These are phyloP conservation scores for Doryteuthis pealeii DNA, from an alignment of 1,140 invertebrate species.

Conservation along the genomic window DNA sequence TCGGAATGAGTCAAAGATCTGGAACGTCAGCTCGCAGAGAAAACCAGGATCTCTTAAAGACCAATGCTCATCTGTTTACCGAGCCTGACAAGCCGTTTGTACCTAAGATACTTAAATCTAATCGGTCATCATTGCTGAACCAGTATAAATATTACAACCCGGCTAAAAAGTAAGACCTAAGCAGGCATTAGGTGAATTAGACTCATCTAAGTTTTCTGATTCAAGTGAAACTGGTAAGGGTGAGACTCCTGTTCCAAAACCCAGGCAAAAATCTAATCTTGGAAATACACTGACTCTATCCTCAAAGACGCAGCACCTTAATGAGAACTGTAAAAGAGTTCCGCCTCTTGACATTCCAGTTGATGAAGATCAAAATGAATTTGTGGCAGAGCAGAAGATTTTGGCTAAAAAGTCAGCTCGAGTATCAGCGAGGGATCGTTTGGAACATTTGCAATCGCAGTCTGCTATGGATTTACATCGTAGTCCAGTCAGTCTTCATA, in stretches of 20 bases:
- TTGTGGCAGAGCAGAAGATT: no score
- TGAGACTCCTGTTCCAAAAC: not conserved
- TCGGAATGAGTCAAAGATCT: no score
- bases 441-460: not conserved
- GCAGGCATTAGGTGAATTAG: not conserved
- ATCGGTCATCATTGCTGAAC: slow-evolving; percentile 47
- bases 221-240: not conserved
- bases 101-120: slow-evolving; percentile 52
- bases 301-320: not conserved
- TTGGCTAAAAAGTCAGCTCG: no score
- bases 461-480: not conserved
- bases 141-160: slow-evolving; percentile 53
- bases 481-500: not conserved
- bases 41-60: slow-evolving; percentile 46
- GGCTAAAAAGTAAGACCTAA: slow-evolving; percentile 20
- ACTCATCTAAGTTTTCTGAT: not conserved
- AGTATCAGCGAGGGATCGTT: not conserved
- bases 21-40: no score
- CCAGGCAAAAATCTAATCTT: not conserved
- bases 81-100: slow-evolving; percentile 55
- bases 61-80: slow-evolving; percentile 49
- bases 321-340: not conserved
- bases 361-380: not conserved
- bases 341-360: not conserved
- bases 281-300: not conserved